Conservation (phyloP, 1,140 invertebrate species). For the Pemphigus obesinymphae region DNA sequence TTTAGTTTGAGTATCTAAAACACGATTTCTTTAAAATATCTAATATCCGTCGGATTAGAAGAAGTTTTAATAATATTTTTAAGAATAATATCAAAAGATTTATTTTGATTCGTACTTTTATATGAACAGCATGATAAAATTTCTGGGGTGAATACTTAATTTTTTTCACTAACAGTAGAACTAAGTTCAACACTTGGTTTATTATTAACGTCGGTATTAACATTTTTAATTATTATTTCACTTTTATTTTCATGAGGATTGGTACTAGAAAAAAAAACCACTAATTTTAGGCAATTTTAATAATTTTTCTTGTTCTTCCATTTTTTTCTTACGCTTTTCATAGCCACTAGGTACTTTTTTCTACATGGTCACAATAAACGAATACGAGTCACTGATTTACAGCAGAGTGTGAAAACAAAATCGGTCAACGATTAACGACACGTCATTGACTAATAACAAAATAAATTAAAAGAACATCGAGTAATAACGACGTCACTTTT, state of each 20-base stretch:
- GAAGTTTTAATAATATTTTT: constrained; percentile 3
- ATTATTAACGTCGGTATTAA: background rate
- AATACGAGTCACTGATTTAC: too few relatives aligned
- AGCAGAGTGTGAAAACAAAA: too few relatives aligned
- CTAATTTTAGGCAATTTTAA: background rate
- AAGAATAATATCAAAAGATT: background rate
- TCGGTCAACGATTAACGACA: too few relatives aligned
- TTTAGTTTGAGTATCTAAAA: background rate
- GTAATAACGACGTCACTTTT: too few relatives aligned
- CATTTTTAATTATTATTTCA: background rate
- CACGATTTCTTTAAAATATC: background rate
- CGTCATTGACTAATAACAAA: too few relatives aligned
- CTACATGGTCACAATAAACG: background rate
- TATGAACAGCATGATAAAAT: background rate
- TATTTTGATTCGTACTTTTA: background rate
- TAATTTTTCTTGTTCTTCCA: background rate
- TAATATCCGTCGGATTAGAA: background rate
- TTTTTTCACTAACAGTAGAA: background rate
- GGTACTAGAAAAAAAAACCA: background rate
- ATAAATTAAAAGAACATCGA: too few relatives aligned
- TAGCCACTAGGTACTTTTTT: background rate
- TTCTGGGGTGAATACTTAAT: background rate
- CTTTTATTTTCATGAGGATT: too few relatives aligned
- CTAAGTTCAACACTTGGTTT: background rate
- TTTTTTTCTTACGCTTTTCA: background rate